phyloP scores from a whole-genome alignment of 2,797 vertebrate genomes.

The Enteromius thamalakanensis region DNA sequence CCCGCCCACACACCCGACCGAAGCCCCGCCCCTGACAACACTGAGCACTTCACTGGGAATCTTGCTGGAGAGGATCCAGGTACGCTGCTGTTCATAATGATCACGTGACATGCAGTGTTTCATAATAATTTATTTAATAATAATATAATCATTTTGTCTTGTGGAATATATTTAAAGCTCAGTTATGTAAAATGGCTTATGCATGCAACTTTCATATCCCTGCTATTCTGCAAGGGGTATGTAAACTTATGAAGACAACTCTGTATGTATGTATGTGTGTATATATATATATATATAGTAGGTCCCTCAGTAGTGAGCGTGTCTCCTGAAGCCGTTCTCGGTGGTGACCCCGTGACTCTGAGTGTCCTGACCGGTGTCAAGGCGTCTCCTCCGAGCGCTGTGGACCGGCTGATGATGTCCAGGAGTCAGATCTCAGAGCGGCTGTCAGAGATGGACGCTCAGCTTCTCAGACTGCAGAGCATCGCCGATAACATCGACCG shows the following conservation, averaged over 20 bases:
- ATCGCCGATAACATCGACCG: constrained; percentile 85
- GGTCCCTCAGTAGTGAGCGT: constrained; percentile 47
- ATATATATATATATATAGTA: constrained; percentile 8
- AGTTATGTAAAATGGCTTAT: no score
- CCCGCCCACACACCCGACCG: not conserved
- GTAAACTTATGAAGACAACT: no score
- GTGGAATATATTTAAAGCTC: no score
- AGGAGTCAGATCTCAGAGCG: constrained; percentile 72
- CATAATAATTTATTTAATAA: no score
- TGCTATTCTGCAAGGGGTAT: no score
- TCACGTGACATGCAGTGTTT: no score
- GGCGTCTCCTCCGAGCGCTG: constrained; percentile 16
- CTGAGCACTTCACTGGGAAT: constrained; percentile 23
- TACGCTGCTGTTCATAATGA: not conserved
- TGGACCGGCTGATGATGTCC: constrained; percentile 14
- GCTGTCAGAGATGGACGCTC: constrained; percentile 81
- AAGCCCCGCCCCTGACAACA: not conserved
- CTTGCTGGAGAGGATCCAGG: constrained; percentile 9
- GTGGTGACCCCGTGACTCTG: constrained; percentile 60
- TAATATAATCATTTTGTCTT: no score
- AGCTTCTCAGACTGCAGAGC: constrained; percentile 81
- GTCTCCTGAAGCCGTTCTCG: constrained; percentile 37
- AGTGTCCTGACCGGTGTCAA: constrained; percentile 27
- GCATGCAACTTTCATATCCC: no score
- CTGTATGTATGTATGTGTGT: no score